These are phyloP conservation scores for Druon quercuslanigerum DNA, from an alignment of 1,140 invertebrate genomes.

Conservation along the genomic window DNA sequence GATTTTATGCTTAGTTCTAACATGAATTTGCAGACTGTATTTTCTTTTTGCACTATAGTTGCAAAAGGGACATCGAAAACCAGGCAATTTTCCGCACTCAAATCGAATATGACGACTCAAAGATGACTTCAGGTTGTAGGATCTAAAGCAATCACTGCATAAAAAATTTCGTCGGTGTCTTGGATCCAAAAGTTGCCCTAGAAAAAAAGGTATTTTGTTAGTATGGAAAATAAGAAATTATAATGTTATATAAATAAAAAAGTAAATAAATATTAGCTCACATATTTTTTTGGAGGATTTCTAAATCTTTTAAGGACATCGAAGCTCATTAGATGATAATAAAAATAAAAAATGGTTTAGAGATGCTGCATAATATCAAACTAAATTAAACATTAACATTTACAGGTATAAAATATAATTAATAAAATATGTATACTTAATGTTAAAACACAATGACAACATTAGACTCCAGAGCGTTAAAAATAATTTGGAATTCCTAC, in stretches of 20 bases:
- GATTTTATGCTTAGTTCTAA: constrained; percentile 6
- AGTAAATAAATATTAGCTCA: no score
- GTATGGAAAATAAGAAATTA: background rate
- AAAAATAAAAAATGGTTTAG: no score
- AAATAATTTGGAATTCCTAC: no score
- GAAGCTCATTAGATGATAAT: no score
- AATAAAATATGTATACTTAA: no score
- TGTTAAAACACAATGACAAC: no score
- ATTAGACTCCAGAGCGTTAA: no score
- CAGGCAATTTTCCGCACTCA: constrained; percentile 81
- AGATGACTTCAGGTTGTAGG: constrained; percentile 49
- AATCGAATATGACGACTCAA: constrained; percentile 78
- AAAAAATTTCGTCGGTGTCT: background rate
- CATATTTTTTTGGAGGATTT: no score
- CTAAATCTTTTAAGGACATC: no score
- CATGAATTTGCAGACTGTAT: constrained; percentile 11
- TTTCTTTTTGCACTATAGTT: constrained; percentile 75
- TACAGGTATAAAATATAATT: no score
- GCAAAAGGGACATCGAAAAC: constrained; percentile 81
- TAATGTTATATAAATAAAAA: background rate
- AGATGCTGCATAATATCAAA: no score
- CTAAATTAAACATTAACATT: no score
- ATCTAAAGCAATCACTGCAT: background rate
- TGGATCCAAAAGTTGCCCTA: background rate
- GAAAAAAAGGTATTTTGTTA: background rate